phyloP scores from a whole-genome alignment of 2,888 invertebrate species.

The Deroplatys truncata region DNA sequence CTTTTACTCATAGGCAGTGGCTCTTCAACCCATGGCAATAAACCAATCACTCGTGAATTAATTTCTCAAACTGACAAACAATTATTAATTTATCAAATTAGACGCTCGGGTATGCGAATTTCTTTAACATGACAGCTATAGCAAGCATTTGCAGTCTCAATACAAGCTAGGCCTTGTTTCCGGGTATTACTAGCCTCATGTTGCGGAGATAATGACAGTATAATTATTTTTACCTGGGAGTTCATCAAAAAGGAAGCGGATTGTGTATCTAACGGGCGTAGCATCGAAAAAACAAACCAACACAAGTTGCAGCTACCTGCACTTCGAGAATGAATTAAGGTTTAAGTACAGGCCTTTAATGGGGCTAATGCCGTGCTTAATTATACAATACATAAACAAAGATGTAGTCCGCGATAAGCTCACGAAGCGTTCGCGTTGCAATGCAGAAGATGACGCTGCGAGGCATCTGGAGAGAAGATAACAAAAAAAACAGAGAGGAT shows the following conservation, averaged over 20 bases:
- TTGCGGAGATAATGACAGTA: neutral
- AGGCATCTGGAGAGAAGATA: neutral
- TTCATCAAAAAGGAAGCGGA: neutral
- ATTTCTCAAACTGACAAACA: too few relatives aligned
- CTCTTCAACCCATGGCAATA: too few relatives aligned
- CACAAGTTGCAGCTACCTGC: neutral
- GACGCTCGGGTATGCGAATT: too few relatives aligned
- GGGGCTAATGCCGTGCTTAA: neutral
- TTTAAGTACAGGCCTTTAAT: neutral
- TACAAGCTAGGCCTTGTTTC: neutral
- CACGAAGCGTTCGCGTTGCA: neutral
- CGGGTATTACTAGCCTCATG: neutral
- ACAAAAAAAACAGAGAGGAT: neutral
- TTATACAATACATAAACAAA: neutral
- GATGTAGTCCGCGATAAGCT: neutral
- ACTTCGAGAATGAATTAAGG: neutral
- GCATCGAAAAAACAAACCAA: neutral
- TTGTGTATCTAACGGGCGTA: neutral
- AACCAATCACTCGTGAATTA: too few relatives aligned
- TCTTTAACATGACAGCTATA: too few relatives aligned
- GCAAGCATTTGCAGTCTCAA: too few relatives aligned
- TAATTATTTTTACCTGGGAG: neutral
- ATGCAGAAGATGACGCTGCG: neutral
- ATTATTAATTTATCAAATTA: too few relatives aligned
- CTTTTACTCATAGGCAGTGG: too few relatives aligned